phyloP scores from a whole-genome alignment of 2,113 vertebrate genomes.

The Centropus unirufus region DNA sequence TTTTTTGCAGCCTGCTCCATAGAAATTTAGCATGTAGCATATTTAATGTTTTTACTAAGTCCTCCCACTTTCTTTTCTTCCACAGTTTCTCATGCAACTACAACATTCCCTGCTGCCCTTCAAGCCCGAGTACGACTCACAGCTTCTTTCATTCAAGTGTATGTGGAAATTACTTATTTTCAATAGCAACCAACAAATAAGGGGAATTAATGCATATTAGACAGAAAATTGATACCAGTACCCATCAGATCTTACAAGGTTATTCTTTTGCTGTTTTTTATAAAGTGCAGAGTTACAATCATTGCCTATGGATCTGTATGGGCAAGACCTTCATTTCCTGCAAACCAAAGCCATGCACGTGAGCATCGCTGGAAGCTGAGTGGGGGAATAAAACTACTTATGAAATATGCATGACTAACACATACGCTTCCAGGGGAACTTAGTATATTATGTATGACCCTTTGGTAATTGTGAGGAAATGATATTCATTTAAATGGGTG shows the following conservation, averaged over 20 bases:
- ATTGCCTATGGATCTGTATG: constrained; percentile 66
- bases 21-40: neutral
- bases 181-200: constrained; percentile 44
- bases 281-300: constrained; percentile 57
- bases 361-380: constrained; percentile 72
- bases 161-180: neutral
- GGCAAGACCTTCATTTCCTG: constrained; percentile 74
- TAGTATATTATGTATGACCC: constrained; percentile 81
- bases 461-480: constrained; percentile 81
- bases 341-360: constrained; percentile 62
- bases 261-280: constrained; percentile 55
- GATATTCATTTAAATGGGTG: constrained; percentile 80
- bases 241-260: constrained; percentile 39
- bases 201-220: constrained; percentile 16
- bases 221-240: constrained; percentile 52
- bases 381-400: constrained; percentile 76
- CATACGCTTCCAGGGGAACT: constrained; percentile 74
- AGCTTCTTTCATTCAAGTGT: constrained; percentile 17
- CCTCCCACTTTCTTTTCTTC: neutral
- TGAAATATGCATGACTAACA: constrained; percentile 82
- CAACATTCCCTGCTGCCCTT: neutral
- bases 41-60: neutral
- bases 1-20: constrained; percentile 5
- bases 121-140: neutral
- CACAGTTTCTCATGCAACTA: neutral